Conservation (phyloP, 2,797 vertebrate species). For the Halcyon badia region DNA sequence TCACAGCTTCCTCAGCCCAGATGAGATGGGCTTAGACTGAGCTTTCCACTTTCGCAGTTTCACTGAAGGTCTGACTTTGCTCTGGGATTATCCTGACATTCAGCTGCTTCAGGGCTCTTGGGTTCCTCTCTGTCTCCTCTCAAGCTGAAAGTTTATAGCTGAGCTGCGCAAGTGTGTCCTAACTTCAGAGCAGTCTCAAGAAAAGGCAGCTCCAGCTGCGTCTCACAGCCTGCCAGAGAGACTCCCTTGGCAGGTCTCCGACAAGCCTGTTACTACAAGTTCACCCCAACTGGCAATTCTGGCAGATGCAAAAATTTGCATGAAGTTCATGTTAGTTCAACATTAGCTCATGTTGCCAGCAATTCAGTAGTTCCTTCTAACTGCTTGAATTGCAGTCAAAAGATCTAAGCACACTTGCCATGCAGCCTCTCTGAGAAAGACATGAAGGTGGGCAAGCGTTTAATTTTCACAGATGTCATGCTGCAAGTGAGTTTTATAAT, state of each 20-base stretch:
- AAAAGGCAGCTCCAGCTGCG: slow-evolving; percentile 14
- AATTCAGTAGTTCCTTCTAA: slow-evolving; percentile 36
- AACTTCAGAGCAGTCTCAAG: neutral
- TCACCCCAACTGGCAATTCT: neutral
- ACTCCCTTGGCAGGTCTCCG: slow-evolving; percentile 19
- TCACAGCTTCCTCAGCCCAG: neutral
- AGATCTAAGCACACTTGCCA: neutral
- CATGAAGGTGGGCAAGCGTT: neutral
- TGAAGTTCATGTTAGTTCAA: slow-evolving; percentile 66
- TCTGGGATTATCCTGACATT: neutral
- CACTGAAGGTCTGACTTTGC: neutral
- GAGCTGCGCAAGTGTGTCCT: neutral
- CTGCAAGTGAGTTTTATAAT: neutral
- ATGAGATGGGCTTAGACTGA: neutral
- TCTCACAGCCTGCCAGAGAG: slow-evolving; percentile 12
- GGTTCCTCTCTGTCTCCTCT: neutral
- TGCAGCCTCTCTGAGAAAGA: neutral
- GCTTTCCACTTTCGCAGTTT: neutral
- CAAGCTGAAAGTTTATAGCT: neutral
- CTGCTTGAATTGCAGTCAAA: neutral
- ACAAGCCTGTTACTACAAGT: slow-evolving; percentile 32
- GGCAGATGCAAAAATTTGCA: neutral
- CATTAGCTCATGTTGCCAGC: neutral
- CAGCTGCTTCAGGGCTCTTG: neutral
- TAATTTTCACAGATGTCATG: neutral